Conservation (phyloP, 2,888 invertebrate species). For the Mimumesa dahlbomi region DNA sequence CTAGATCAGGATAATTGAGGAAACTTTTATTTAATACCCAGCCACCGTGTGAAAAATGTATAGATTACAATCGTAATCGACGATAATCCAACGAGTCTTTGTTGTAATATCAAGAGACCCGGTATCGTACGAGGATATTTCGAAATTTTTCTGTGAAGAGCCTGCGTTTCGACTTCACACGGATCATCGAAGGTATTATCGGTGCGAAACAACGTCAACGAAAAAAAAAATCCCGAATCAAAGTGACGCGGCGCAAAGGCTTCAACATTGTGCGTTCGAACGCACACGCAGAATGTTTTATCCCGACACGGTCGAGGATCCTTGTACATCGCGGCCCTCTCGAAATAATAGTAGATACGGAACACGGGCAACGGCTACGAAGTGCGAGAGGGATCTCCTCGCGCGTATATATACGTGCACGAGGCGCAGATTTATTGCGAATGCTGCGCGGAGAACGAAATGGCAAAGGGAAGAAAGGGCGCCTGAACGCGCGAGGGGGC, state of each 20-base stretch:
- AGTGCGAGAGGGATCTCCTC: conserved; percentile 26
- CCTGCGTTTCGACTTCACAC: not conserved
- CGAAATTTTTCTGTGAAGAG: no score
- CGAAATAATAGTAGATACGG: conserved; percentile 67
- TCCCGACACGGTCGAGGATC: conserved; percentile 21
- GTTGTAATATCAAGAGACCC: no score
- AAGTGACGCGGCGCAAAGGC: not conserved
- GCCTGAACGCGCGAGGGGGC: conserved; percentile 3
- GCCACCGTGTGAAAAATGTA: no score
- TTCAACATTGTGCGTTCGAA: not conserved
- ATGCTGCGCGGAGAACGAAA: conserved; percentile 49
- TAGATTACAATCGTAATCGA: no score
- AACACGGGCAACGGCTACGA: conserved; percentile 51
- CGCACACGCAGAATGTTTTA: conserved; percentile 21
- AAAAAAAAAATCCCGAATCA: no score
- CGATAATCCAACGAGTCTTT: no score
- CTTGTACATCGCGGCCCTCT: conserved; percentile 55
- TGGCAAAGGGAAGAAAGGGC: conserved; percentile 44
- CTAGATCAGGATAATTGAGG: no score
- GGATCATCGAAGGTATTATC: not conserved
- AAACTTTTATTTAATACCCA: not conserved
- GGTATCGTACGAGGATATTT: no score
- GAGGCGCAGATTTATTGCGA: conserved; percentile 71
- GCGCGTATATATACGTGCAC: conserved; percentile 24
- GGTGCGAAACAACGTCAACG: no score